phyloP scores from a whole-genome alignment of 1,140 invertebrate genomes.

The Aphis gossypii region DNA sequence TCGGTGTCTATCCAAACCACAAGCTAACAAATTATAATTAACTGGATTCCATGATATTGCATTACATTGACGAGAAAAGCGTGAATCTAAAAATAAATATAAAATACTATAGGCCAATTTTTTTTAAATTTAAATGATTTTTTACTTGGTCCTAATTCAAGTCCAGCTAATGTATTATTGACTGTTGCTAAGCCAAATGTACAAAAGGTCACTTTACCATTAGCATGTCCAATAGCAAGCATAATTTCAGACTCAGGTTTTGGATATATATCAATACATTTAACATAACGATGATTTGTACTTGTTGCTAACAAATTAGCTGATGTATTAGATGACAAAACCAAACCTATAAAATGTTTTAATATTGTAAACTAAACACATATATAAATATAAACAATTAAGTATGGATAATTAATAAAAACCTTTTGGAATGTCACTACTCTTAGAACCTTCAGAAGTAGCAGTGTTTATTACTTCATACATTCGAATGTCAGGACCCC shows the following conservation, averaged over 20 bases:
- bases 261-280: constrained; percentile 82
- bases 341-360: constrained; percentile 67
- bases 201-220: constrained; percentile 83
- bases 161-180: constrained; percentile 72
- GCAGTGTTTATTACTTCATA: constrained; percentile 71
- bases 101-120: background rate
- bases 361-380: background rate
- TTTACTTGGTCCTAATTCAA: constrained; percentile 75
- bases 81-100: constrained; percentile 70
- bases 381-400: background rate
- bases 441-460: constrained; percentile 33
- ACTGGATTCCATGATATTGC: constrained; percentile 87
- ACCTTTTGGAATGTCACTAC: constrained; percentile 35
- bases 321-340: constrained; percentile 72
- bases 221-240: constrained; percentile 83
- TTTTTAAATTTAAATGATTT: background rate
- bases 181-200: constrained; percentile 79
- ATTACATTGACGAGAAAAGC: constrained; percentile 83
- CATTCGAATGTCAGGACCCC: constrained; percentile 84
- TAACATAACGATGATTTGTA: constrained; percentile 73
- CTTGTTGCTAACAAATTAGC: constrained; percentile 75
- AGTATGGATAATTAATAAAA: background rate
- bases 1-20: constrained; percentile 85
- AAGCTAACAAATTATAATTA: constrained; percentile 83
- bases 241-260: constrained; percentile 76